Percentiles rank a stretch among this genome's conserved stretches.
phyloP scores from a whole-genome alignment of 2,888 invertebrate species.

The Philopedon plagiatum region DNA sequence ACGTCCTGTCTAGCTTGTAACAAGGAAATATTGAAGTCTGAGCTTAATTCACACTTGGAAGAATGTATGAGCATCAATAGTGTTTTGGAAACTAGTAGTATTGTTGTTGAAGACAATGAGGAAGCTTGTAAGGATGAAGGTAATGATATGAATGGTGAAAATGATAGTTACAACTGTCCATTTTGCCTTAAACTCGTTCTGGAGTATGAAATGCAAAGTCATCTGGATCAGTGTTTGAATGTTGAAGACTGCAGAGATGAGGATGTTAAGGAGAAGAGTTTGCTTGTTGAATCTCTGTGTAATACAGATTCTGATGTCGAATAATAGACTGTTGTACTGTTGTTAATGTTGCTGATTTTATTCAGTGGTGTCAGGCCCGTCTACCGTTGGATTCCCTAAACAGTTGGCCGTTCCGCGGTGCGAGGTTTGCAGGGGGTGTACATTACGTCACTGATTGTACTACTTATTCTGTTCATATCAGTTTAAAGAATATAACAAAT shows the following conservation, averaged over 20 bases:
- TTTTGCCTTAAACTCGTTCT: slow-evolving; percentile 73
- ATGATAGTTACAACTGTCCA: slow-evolving; percentile 72
- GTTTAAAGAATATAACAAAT: too few relatives aligned
- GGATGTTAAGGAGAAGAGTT: slow-evolving; percentile 24
- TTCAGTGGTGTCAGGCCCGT: too few relatives aligned
- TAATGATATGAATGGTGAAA: slow-evolving; percentile 56
- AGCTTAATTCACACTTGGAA: slow-evolving; percentile 67
- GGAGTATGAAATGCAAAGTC: slow-evolving; percentile 72
- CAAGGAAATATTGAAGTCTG: slow-evolving; percentile 59
- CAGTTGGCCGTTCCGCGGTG: too few relatives aligned
- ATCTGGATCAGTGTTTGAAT: slow-evolving; percentile 71
- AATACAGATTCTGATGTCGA: slow-evolving; percentile 15
- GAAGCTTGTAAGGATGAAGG: slow-evolving; percentile 61
- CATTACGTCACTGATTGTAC: too few relatives aligned
- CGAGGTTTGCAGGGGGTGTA: too few relatives aligned
- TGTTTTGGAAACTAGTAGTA: slow-evolving; percentile 64
- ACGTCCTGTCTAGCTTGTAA: slow-evolving; percentile 68
- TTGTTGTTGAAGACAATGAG: slow-evolving; percentile 51
- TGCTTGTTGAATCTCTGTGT: slow-evolving; percentile 42
- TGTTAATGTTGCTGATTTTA: too few relatives aligned
- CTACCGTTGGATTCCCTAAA: too few relatives aligned
- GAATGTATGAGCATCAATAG: slow-evolving; percentile 66
- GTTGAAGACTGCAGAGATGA: slow-evolving; percentile 41
- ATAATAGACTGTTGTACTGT: too few relatives aligned
- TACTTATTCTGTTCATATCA: too few relatives aligned